phyloP scores from a whole-genome alignment of 1,140 invertebrate genomes.

The Drosophila pachea region DNA sequence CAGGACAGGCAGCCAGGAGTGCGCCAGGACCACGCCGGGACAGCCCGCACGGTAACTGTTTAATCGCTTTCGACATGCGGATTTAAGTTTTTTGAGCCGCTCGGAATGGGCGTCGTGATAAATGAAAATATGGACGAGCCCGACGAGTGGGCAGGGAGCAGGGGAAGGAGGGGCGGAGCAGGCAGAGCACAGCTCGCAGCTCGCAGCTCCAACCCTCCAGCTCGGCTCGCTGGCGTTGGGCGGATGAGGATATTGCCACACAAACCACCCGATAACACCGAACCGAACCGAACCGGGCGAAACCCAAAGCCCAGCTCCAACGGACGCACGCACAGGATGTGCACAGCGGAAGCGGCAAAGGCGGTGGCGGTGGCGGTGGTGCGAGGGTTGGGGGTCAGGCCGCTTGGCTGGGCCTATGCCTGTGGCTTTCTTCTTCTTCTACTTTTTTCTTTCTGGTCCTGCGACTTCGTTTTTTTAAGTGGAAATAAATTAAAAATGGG shows the following conservation, averaged over 20 bases:
- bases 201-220: no score
- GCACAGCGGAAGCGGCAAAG: conserved; percentile 45
- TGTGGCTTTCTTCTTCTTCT: conserved; percentile 29
- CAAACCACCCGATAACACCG: conserved; percentile 51
- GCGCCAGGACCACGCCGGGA: background rate
- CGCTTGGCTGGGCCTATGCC: conserved; percentile 29
- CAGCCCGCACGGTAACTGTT: conserved; percentile 54
- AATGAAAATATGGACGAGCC: conserved; percentile 65
- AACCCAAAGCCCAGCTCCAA: conserved; percentile 49
- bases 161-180: no score
- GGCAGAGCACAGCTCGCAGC: no score
- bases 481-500: conserved; percentile 78
- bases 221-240: conserved; percentile 7
- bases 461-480: conserved; percentile 67
- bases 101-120: conserved; percentile 43
- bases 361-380: conserved; percentile 12
- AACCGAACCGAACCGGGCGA: conserved; percentile 29
- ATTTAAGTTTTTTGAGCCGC: conserved; percentile 65
- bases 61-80: conserved; percentile 78
- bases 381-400: conserved; percentile 6
- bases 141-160: no score
- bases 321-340: conserved; percentile 75
- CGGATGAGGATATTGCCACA: conserved; percentile 55
- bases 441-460: conserved; percentile 25
- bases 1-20: background rate